Evolutionary conservation across 2,888 invertebrate species (phyloP).

Genomic region (Hoplodrina ambigua): DNA sequence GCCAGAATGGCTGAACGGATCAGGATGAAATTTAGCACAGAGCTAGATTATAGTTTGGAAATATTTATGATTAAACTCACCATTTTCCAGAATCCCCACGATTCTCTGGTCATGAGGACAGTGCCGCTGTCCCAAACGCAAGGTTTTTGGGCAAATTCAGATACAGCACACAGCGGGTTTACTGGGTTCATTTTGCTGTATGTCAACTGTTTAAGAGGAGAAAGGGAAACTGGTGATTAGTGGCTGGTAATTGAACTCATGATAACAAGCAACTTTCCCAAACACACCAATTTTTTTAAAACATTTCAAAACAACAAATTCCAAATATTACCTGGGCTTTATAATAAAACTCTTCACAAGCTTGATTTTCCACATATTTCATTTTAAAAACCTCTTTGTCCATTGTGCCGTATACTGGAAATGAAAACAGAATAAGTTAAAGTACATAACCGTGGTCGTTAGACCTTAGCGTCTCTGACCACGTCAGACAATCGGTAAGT

Average conservation of each 20-base stretch:
- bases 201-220: conserved; percentile 65
- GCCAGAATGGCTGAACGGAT: too few relatives aligned
- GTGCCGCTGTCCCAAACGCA: conserved; percentile 82
- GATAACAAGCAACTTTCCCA: too few relatives aligned
- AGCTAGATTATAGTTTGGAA: too few relatives aligned
- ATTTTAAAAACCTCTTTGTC: conserved; percentile 74
- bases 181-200: conserved; percentile 74
- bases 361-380: conserved; percentile 69
- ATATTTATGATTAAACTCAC: conserved; percentile 58
- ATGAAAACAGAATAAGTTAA: conserved; percentile 31
- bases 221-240: too few relatives aligned
- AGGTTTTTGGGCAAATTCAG: conserved; percentile 46
- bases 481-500: too few relatives aligned
- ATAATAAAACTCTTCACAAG: conserved; percentile 77
- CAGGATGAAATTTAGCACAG: too few relatives aligned
- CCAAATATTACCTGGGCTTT: conserved; percentile 66
- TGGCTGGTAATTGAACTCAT: too few relatives aligned
- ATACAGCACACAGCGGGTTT: conserved; percentile 71
- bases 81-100: conserved; percentile 80
- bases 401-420: conserved; percentile 70
- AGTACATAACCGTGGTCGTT: too few relatives aligned
- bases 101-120: conserved; percentile 73
- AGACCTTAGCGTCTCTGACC: too few relatives aligned
- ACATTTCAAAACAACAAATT: too few relatives aligned
- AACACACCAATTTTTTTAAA: too few relatives aligned